Conservation (phyloP, 2,113 vertebrate genomes). For the Elgaria multicarinata region DNA sequence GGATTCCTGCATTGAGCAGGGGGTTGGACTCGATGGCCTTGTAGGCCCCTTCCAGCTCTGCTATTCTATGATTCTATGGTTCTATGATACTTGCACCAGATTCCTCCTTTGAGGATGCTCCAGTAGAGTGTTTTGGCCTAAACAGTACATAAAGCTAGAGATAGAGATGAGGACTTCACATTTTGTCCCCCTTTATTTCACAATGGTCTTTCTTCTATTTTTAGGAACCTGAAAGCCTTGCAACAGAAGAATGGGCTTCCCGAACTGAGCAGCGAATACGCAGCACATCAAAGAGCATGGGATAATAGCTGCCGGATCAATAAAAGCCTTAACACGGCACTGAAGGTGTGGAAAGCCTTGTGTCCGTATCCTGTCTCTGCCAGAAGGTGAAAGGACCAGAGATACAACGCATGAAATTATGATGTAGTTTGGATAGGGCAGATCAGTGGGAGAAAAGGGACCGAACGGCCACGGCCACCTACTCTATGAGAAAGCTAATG, state of each 20-base stretch:
- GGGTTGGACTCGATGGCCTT: too few species aligned
- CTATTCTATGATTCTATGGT: too few species aligned
- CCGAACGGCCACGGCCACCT: rapidly evolving
- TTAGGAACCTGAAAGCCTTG: neutral
- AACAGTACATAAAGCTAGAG: neutral
- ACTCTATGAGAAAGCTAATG: neutral
- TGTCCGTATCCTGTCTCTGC: neutral
- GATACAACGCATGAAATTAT: neutral
- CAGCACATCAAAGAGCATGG: slow-evolving; percentile 35
- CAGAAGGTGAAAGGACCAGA: slow-evolving; percentile 50
- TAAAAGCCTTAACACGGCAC: neutral
- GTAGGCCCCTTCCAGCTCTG: too few species aligned
- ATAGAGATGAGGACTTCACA: neutral
- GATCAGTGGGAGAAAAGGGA: neutral
- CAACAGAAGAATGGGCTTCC: slow-evolving; percentile 19
- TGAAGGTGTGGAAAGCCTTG: slow-evolving; percentile 14
- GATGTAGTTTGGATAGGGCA: neutral
- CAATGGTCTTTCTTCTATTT: neutral
- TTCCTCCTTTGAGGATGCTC: slow-evolving; percentile 1
- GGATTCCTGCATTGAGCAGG: too few species aligned
- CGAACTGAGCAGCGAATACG: slow-evolving; percentile 33
- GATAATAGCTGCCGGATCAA: slow-evolving; percentile 35
- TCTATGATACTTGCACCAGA: too few species aligned
- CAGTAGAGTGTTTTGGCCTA: neutral
- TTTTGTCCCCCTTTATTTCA: neutral